Evolutionary conservation across 2,888 invertebrate species (phyloP).

Genomic region (Pseudococcus viburni): DNA sequence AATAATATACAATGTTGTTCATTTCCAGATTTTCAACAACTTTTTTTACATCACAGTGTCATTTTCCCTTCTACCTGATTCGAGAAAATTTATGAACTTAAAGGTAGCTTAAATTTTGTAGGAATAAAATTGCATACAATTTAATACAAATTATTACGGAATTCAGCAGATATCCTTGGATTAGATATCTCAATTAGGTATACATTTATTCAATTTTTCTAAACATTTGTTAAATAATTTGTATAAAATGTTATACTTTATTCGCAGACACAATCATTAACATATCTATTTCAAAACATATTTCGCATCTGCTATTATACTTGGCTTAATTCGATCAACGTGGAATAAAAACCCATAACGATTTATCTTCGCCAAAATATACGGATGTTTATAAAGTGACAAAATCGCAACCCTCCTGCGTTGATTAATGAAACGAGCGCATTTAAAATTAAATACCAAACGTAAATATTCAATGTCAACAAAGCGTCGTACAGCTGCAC

Average conservation of each 20-base stretch:
- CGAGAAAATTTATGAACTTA: too few species aligned
- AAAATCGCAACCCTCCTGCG: slow-evolving; percentile 43
- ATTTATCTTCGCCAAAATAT: slow-evolving; percentile 21
- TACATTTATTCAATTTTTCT: background rate
- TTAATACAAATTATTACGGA: too few species aligned
- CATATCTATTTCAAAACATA: slow-evolving; percentile 6
- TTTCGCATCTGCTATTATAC: slow-evolving; percentile 45
- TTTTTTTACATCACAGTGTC: too few species aligned
- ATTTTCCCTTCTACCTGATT: too few species aligned
- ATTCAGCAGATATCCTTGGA: too few species aligned
- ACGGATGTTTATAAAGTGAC: slow-evolving; percentile 39
- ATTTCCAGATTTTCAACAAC: too few species aligned
- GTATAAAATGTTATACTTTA: background rate
- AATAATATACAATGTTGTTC: too few species aligned
- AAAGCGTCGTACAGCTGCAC: slow-evolving; percentile 20
- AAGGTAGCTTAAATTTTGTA: too few species aligned
- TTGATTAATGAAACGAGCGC: slow-evolving; percentile 48
- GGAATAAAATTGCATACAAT: too few species aligned
- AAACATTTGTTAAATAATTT: background rate
- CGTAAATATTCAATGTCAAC: slow-evolving; percentile 50
- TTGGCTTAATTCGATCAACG: background rate
- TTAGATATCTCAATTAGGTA: too few species aligned
- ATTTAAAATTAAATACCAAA: slow-evolving; percentile 13
- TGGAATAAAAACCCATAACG: slow-evolving; percentile 27
- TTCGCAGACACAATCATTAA: background rate